phyloP scores from a whole-genome alignment of 2,797 vertebrate species.

The Melanotaenia nigrans region DNA sequence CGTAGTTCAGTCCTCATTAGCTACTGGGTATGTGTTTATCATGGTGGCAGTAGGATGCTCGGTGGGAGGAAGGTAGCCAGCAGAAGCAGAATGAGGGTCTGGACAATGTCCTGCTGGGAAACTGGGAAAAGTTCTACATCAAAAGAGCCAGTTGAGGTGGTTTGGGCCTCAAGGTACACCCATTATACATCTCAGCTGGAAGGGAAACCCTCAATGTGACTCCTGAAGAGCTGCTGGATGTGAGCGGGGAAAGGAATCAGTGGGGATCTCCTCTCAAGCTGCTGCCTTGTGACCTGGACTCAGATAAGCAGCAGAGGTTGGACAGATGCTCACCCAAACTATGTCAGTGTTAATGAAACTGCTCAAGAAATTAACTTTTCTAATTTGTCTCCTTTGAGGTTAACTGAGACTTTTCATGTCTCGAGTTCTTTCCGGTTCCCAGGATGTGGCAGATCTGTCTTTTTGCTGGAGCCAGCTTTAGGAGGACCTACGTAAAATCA shows the following conservation, averaged over 20 bases:
- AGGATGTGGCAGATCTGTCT: background rate
- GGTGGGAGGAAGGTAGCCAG: too few species aligned
- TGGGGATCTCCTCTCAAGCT: too few species aligned
- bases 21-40: background rate
- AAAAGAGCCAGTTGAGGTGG: background rate
- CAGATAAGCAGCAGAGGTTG: too few species aligned
- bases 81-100: background rate
- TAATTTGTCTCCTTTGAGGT: too few species aligned
- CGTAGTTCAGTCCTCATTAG: background rate
- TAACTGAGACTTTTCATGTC: too few species aligned
- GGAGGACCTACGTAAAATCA: background rate
- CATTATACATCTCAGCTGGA: background rate
- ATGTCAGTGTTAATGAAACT: too few species aligned
- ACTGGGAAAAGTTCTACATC: background rate
- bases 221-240: too few species aligned
- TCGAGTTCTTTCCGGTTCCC: background rate
- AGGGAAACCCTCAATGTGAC: background rate
- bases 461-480: background rate
- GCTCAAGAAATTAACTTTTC: too few species aligned
- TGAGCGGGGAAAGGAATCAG: too few species aligned
- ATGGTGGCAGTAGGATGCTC: background rate
- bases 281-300: too few species aligned
- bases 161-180: background rate
- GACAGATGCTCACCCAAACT: too few species aligned
- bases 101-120: background rate